phyloP scores from a whole-genome alignment of 2,888 invertebrate genomes.

The Amphimallon solstitiale region DNA sequence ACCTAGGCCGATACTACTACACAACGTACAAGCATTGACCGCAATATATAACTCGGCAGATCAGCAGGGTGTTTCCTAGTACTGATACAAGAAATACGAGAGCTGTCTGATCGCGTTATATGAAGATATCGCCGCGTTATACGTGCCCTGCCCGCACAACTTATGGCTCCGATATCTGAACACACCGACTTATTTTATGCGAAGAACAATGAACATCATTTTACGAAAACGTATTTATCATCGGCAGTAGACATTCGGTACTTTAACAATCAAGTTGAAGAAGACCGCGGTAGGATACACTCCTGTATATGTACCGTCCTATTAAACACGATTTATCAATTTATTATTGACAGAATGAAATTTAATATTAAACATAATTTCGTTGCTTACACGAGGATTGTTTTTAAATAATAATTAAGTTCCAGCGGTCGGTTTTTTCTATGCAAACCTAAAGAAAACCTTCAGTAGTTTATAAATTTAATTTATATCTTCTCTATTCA shows the following conservation, averaged over 20 bases:
- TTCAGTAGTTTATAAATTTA: too few species aligned
- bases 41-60: constrained; percentile 61
- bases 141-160: constrained; percentile 58
- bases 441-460: too few species aligned
- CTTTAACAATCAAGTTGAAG: background rate
- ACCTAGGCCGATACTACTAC: constrained; percentile 59
- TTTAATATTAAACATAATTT: too few species aligned
- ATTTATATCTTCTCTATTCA: too few species aligned
- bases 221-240: constrained; percentile 32
- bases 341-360: too few species aligned
- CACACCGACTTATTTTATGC: constrained; percentile 47
- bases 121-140: constrained; percentile 63
- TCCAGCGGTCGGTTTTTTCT: too few species aligned
- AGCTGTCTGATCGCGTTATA: constrained; percentile 61
- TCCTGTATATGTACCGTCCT: background rate
- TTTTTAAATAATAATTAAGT: too few species aligned
- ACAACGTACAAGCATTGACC: constrained; percentile 56
- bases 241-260: background rate
- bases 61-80: constrained; percentile 63
- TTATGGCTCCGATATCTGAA: constrained; percentile 53
- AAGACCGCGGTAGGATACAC: background rate
- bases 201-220: constrained; percentile 45
- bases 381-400: too few species aligned
- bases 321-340: too few species aligned
- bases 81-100: constrained; percentile 64